These are phyloP conservation scores for Ormia ochracea DNA, from an alignment of 2,888 invertebrate species.

Conservation along the genomic window DNA sequence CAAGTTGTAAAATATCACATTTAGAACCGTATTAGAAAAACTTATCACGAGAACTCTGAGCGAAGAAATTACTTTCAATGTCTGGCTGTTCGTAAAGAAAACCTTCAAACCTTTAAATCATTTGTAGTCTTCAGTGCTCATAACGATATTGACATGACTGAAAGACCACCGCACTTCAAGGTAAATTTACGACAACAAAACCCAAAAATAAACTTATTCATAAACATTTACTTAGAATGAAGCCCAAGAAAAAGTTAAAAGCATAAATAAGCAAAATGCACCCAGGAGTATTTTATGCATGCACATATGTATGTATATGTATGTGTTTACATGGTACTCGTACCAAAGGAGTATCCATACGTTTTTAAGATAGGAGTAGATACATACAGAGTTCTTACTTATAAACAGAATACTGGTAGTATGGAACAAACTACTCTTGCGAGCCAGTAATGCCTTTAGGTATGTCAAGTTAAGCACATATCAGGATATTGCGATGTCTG, in stretches of 20 bases:
- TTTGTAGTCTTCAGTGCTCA: slow-evolving; percentile 37
- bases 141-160: slow-evolving; percentile 54
- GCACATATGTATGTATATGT: no score
- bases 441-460: slow-evolving; percentile 46
- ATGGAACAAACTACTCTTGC: not conserved
- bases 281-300: slow-evolving; percentile 57
- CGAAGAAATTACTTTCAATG: slow-evolving; percentile 14
- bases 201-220: slow-evolving; percentile 62
- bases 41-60: not conserved
- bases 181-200: slow-evolving; percentile 49
- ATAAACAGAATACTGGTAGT: slow-evolving; percentile 1
- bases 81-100: slow-evolving; percentile 16
- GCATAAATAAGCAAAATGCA: slow-evolving; percentile 35
- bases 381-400: not conserved
- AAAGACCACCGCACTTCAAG: slow-evolving; percentile 56
- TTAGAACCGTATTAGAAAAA: not conserved
- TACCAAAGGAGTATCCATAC: not conserved
- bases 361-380: not conserved
- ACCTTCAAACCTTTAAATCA: slow-evolving; percentile 50
- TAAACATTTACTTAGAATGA: slow-evolving; percentile 51
- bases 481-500: slow-evolving; percentile 62
- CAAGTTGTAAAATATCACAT: no score
- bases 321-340: slow-evolving; percentile 27
- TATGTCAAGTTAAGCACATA: slow-evolving; percentile 50
- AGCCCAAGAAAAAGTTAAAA: slow-evolving; percentile 1